phyloP scores from a whole-genome alignment of 1,140 invertebrate genomes.

The Bilobella aurantiaca region DNA sequence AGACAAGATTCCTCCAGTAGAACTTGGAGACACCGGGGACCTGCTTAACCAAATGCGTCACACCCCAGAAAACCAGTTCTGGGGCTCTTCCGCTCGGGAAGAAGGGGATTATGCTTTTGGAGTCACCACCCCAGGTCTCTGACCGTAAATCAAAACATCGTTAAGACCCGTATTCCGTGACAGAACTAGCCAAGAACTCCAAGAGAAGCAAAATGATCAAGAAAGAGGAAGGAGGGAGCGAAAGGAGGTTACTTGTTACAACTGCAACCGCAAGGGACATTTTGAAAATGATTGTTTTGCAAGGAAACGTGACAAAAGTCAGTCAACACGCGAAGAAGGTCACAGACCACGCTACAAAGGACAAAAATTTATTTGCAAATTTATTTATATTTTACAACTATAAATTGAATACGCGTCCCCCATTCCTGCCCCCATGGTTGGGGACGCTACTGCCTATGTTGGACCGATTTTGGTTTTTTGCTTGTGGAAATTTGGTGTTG shows the following conservation, averaged over 20 bases:
- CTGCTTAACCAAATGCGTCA: background rate
- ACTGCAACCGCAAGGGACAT: background rate
- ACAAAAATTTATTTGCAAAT: no score
- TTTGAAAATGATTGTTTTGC: background rate
- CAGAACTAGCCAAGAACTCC: background rate
- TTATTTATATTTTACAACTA: no score
- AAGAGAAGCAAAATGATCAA: no score
- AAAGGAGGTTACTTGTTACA: background rate
- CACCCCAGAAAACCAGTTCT: background rate
- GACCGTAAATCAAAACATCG: background rate
- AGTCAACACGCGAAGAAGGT: no score
- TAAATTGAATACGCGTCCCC: no score
- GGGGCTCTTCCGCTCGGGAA: background rate
- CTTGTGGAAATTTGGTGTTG: no score
- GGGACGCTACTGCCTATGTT: no score
- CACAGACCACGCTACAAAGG: no score
- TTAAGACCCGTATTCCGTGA: background rate
- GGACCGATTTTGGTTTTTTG: no score
- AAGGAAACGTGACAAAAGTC: no score
- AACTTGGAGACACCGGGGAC: background rate
- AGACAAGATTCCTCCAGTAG: background rate
- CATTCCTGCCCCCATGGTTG: no score
- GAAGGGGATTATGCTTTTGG: background rate
- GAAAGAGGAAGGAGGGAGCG: background rate
- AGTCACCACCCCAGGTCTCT: background rate